A percentile compares a stretch with the other conserved stretches of the same genome.
Evolutionary conservation across 2,888 invertebrate genomes (phyloP).

Genomic region (Netelia fuscicornis): DNA sequence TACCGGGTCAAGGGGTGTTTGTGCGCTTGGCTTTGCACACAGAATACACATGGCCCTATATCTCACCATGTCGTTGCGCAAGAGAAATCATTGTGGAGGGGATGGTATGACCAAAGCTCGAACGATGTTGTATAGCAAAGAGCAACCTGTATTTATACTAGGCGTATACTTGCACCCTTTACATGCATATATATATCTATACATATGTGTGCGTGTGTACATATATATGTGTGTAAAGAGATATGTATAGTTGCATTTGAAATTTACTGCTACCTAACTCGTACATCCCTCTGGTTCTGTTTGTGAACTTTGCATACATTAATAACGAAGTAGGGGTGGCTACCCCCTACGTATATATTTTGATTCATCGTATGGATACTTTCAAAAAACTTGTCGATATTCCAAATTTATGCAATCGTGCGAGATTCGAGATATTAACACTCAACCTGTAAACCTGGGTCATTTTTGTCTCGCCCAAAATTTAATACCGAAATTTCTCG

Average conservation of each 20-base stretch:
- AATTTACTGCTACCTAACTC: conserved; percentile 36
- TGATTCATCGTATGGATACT: too few species aligned
- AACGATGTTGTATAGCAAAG: conserved; percentile 18
- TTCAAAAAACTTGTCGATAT: too few species aligned
- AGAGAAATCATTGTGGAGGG: conserved; percentile 54
- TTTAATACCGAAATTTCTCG: neutral
- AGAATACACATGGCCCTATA: conserved; percentile 27
- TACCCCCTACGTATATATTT: neutral
- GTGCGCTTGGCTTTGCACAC: conserved; percentile 53
- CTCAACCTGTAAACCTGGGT: neutral
- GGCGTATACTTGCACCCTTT: neutral
- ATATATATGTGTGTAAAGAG: neutral
- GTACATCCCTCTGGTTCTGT: conserved; percentile 24
- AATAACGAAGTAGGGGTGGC: conserved; percentile 16
- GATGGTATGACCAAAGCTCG: conserved; percentile 3
- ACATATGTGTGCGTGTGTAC: neutral
- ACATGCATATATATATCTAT: conserved; percentile 6
- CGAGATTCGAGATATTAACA: neutral
- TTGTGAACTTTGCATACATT: conserved; percentile 33
- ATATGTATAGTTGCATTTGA: conserved; percentile 4
- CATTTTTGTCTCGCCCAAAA: neutral
- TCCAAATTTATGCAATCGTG: too few species aligned
- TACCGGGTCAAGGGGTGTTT: conserved; percentile 64
- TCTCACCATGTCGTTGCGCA: conserved; percentile 34
- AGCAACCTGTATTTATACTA: conserved; percentile 14